A percentile compares a stretch with the other conserved stretches of the same genome.
Conservation (phyloP, 2,113 vertebrate genomes). For the Columbina picui region DNA sequence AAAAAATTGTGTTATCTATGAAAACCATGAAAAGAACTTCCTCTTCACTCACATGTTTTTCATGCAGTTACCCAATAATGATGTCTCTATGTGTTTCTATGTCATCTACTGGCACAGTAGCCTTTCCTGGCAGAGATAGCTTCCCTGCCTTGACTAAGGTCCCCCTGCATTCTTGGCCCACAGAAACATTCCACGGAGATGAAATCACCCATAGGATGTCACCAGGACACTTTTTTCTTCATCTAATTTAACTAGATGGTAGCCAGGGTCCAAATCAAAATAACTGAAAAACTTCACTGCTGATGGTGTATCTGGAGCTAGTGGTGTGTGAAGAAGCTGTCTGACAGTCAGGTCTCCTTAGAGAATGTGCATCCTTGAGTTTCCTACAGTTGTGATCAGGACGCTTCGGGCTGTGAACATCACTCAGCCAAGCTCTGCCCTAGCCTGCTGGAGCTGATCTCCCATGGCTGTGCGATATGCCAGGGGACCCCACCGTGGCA, state of each 20-base stretch:
- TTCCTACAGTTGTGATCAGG: not conserved
- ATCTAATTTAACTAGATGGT: slow-evolving; percentile 11
- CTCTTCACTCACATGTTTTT: not conserved
- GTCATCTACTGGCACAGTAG: not conserved
- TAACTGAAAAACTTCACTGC: not conserved
- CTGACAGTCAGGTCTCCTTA: not conserved
- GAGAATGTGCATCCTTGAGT: not conserved
- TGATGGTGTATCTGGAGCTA: not conserved
- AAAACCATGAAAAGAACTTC: not conserved
- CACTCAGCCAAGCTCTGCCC: not conserved
- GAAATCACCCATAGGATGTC: slow-evolving; percentile 39
- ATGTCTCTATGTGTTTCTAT: not conserved
- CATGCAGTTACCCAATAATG: not conserved
- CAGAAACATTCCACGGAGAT: slow-evolving; percentile 34
- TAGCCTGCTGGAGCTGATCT: not conserved
- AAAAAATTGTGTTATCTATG: not conserved
- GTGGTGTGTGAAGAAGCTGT: not conserved
- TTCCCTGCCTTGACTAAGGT: not conserved
- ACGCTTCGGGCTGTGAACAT: not conserved
- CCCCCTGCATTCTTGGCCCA: not conserved
- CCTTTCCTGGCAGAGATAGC: not conserved
- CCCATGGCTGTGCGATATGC: not conserved
- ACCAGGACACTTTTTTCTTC: not conserved
- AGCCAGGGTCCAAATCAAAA: not conserved
- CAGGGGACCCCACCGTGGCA: accelerated